Evolutionary conservation across 2,113 vertebrate species (phyloP).

Genomic region (Leptodactylus fuscus): DNA sequence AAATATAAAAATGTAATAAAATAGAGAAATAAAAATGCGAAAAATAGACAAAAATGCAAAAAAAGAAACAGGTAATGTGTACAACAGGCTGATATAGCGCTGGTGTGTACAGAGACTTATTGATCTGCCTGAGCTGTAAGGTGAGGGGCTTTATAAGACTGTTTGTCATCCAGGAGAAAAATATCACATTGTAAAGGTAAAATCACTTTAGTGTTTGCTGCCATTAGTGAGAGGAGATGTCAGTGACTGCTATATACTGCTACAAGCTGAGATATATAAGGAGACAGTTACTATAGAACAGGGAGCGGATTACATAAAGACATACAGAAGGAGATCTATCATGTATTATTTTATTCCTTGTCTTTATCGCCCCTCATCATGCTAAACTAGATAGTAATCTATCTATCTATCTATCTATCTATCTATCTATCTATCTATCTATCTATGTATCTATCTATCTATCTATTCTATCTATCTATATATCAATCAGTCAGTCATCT

Average conservation of each 20-base stretch:
- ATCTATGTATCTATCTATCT: not conserved
- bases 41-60: not conserved
- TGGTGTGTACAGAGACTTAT: slow-evolving; percentile 41
- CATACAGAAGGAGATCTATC: too few species aligned
- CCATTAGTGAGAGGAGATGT: slow-evolving; percentile 7
- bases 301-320: too few species aligned
- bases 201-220: slow-evolving; percentile 48
- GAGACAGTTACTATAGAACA: too few species aligned
- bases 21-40: not conserved
- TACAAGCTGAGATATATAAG: too few species aligned
- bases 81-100: not conserved
- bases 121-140: not conserved
- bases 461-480: not conserved
- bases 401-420: not conserved
- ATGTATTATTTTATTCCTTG: too few species aligned
- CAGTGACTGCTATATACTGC: too few species aligned
- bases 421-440: not conserved
- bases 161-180: slow-evolving; percentile 48
- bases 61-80: not conserved
- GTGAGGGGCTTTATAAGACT: too few species aligned
- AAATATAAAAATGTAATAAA: not conserved
- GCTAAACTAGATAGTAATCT: too few species aligned
- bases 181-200: slow-evolving; percentile 47
- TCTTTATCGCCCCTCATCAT: too few species aligned
- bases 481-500: not conserved